Evolutionary conservation across 2,797 vertebrate species (phyloP).

Genomic region (Heterohyrax brucei): DNA sequence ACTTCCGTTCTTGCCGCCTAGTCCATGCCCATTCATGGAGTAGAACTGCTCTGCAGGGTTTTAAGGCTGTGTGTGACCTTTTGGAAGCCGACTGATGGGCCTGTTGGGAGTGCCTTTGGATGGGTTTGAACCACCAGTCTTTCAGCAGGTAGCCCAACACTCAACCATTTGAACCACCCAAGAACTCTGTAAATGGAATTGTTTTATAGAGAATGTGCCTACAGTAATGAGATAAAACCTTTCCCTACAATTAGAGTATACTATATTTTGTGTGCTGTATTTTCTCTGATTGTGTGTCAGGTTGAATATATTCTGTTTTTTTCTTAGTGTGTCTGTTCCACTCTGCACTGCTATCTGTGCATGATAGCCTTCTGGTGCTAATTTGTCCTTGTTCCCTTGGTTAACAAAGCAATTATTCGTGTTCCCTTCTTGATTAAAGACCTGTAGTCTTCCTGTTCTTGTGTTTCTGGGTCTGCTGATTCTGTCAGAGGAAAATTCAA

Average conservation of each 20-base stretch:
- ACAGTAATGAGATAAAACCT: slow-evolving; percentile 25
- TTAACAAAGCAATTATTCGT: not conserved
- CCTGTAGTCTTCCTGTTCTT: not conserved
- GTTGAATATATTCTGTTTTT: not conserved
- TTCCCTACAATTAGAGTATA: not conserved
- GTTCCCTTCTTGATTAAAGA: slow-evolving; percentile 13
- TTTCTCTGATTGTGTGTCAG: not conserved
- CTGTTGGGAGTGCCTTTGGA: too few species aligned
- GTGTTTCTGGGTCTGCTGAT: slow-evolving; percentile 1
- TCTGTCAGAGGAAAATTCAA: slow-evolving; percentile 24
- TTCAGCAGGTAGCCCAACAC: not conserved
- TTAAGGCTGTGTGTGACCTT: too few species aligned
- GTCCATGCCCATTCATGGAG: too few species aligned
- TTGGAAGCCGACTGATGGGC: too few species aligned
- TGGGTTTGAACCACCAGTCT: not conserved
- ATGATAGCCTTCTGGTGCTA: not conserved
- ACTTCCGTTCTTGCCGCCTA: too few species aligned
- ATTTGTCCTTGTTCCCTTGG: slow-evolving; percentile 14
- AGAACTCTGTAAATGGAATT: not conserved
- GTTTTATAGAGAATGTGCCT: not conserved
- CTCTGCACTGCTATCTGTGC: not conserved
- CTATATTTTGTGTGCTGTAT: not conserved
- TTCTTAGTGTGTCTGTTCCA: not conserved
- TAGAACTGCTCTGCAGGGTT: too few species aligned
- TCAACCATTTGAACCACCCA: not conserved